Evolutionary conservation across 2,888 invertebrate species (phyloP).

Genomic region (Drosophila helvetica): DNA sequence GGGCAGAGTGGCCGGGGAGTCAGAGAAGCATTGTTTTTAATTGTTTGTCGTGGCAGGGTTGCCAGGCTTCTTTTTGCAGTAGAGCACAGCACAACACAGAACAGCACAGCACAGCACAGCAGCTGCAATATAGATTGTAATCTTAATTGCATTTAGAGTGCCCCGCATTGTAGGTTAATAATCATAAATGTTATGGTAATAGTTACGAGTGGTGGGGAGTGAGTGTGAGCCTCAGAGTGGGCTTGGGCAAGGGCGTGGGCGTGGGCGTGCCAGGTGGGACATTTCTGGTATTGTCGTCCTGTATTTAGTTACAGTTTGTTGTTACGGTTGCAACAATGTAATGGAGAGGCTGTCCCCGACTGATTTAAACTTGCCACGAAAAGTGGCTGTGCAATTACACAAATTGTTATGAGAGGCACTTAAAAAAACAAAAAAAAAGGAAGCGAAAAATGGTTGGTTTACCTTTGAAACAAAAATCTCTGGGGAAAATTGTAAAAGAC

Average conservation of each 20-base stretch:
- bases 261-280: constrained; percentile 18
- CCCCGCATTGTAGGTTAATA: constrained; percentile 80
- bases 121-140: constrained; percentile 73
- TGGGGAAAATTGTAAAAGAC: neutral
- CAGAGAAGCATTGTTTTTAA: constrained; percentile 74
- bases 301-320: constrained; percentile 37
- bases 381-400: constrained; percentile 49
- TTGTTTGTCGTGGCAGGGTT: constrained; percentile 72
- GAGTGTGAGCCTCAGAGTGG: neutral
- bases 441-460: neutral
- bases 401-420: constrained; percentile 50
- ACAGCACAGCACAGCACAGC: constrained; percentile 8
- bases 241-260: neutral
- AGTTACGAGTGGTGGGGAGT: constrained; percentile 45
- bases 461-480: neutral
- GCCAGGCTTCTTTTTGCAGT: constrained; percentile 52
- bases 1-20: constrained; percentile 1
- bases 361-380: constrained; percentile 30
- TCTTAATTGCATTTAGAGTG: constrained; percentile 80
- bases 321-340: constrained; percentile 51
- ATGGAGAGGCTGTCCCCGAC: constrained; percentile 5
- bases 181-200: constrained; percentile 79
- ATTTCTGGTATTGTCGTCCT: constrained; percentile 36
- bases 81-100: constrained; percentile 27
- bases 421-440: neutral